phyloP scores from a whole-genome alignment of 1,140 invertebrate species.

The Dendrolimus kikuchii region DNA sequence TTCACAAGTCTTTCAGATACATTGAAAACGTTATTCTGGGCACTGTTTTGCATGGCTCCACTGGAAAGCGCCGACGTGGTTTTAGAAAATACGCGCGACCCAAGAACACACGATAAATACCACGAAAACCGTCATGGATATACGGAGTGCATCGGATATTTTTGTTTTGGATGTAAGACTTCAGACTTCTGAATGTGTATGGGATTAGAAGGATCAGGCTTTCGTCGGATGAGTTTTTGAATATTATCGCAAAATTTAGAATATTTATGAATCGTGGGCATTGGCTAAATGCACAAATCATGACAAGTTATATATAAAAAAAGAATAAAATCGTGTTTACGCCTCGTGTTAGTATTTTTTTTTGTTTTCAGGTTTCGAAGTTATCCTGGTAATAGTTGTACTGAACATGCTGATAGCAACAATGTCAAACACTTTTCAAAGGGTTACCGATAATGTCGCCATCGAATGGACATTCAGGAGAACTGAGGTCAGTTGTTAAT shows the following conservation, averaged over 20 bases:
- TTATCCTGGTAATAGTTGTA: constrained; percentile 81
- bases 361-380: constrained; percentile 71
- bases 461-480: constrained; percentile 76
- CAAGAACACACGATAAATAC: constrained; percentile 38
- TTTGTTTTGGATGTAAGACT: constrained; percentile 74
- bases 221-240: no score
- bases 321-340: no score
- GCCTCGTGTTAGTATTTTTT: background rate
- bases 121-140: constrained; percentile 74
- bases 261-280: no score
- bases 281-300: no score
- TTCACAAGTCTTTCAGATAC: constrained; percentile 74
- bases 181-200: no score
- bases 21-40: constrained; percentile 83
- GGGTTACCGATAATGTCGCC: constrained; percentile 75
- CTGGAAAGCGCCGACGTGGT: constrained; percentile 77
- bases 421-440: constrained; percentile 83
- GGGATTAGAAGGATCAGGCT: no score
- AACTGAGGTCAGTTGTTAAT: constrained; percentile 54
- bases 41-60: constrained; percentile 81
- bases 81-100: constrained; percentile 69
- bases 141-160: constrained; percentile 76
- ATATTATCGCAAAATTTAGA: no score
- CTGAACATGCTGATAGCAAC: constrained; percentile 86
- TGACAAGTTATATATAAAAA: no score